These are phyloP conservation scores for Euleptes europaea DNA, from an alignment of 2,113 vertebrate genomes.

Conservation along the genomic window DNA sequence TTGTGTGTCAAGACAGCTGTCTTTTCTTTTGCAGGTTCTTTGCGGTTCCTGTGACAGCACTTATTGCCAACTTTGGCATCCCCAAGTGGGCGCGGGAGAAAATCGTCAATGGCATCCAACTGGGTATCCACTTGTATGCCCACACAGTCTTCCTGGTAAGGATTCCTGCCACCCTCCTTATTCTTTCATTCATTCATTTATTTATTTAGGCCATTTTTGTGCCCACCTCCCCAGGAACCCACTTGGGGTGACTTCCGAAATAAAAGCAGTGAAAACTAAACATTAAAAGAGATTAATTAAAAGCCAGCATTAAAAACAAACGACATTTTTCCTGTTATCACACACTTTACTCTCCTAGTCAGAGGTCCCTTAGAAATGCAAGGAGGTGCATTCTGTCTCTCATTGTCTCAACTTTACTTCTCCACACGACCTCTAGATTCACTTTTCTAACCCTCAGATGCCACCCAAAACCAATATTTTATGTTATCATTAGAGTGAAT, in stretches of 20 bases:
- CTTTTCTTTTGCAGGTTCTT: slow-evolving; percentile 81
- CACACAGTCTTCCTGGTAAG: slow-evolving; percentile 86
- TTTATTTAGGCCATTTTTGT: too few species aligned
- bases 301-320: too few species aligned
- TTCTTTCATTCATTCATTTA: too few species aligned
- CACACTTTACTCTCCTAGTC: not conserved
- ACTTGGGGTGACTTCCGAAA: too few species aligned
- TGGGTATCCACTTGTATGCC: slow-evolving; percentile 92
- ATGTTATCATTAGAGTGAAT: too few species aligned
- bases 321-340: not conserved
- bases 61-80: slow-evolving; percentile 92
- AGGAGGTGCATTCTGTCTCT: not conserved
- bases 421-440: not conserved
- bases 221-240: too few species aligned
- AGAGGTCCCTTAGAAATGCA: not conserved
- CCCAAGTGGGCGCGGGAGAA: slow-evolving; percentile 94
- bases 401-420: not conserved
- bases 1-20: not conserved
- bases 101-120: slow-evolving; percentile 93
- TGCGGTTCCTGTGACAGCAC: slow-evolving; percentile 89
- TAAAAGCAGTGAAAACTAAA: too few species aligned
- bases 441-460: not conserved
- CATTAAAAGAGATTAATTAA: not conserved
- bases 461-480: too few species aligned
- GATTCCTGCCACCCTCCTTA: not conserved